Conservation (phyloP, 2,113 vertebrate genomes). For the Marmota monax region DNA sequence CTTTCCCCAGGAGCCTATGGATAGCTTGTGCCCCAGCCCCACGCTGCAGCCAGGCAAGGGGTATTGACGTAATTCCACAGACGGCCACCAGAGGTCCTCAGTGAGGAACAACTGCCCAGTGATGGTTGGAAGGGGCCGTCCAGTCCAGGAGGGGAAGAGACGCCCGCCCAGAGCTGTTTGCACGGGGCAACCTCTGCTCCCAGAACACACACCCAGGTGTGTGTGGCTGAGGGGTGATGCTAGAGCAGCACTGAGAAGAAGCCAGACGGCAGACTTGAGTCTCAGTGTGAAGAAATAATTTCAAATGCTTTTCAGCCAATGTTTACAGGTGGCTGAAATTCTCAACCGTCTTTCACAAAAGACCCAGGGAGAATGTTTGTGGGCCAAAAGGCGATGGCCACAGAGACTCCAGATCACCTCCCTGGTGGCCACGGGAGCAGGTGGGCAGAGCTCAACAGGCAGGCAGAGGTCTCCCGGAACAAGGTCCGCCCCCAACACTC, state of each 20-base stretch:
- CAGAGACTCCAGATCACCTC: accelerated
- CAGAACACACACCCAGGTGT: accelerated
- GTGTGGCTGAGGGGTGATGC: accelerated
- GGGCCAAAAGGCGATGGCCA: accelerated
- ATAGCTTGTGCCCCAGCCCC: not conserved
- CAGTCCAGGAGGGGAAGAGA: not conserved
- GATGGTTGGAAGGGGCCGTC: not conserved
- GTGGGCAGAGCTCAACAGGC: accelerated
- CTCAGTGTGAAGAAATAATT: not conserved
- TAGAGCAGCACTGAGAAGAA: not conserved
- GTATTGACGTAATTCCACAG: not conserved
- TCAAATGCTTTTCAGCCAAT: accelerated
- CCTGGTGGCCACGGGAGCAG: accelerated
- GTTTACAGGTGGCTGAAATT: accelerated
- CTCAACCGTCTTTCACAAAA: accelerated
- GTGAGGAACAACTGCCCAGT: accelerated
- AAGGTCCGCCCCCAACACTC: accelerated
- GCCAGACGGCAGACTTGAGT: accelerated
- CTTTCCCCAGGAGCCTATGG: not conserved
- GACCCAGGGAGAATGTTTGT: not conserved
- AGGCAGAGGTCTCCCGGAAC: not conserved
- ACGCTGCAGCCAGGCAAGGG: not conserved
- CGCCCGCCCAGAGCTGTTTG: not conserved
- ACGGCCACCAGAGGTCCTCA: accelerated
- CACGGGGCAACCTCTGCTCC: accelerated